phyloP scores from a whole-genome alignment of 2,113 vertebrate genomes.

The Vombatus ursinus region DNA sequence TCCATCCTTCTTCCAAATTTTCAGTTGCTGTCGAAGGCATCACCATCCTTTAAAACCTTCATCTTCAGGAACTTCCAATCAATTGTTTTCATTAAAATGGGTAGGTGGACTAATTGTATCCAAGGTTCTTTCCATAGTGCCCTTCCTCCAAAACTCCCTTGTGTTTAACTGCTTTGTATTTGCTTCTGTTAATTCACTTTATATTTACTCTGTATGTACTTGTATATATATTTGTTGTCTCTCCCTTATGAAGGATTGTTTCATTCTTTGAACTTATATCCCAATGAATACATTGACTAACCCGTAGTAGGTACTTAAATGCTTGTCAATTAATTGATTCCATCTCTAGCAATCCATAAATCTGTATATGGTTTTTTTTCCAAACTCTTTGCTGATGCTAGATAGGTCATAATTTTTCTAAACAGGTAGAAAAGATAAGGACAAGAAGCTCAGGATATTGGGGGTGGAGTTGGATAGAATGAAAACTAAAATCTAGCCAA shows the following conservation, averaged over 20 bases:
- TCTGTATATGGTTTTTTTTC: not conserved
- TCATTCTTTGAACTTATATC: not conserved
- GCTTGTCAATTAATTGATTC: not conserved
- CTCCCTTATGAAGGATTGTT: not conserved
- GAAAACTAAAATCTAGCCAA: not conserved
- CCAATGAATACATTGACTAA: conserved; percentile 11
- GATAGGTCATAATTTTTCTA: not conserved
- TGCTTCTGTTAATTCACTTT: not conserved
- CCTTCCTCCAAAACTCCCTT: not conserved
- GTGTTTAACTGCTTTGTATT: not conserved
- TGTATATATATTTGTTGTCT: not conserved
- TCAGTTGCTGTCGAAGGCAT: not conserved
- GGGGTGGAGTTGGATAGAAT: not conserved
- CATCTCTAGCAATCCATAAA: not conserved
- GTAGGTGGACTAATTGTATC: not conserved
- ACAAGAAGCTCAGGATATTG: not conserved
- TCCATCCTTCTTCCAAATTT: not conserved
- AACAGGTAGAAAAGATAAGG: not conserved
- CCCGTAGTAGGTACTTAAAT: not conserved
- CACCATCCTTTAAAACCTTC: not conserved
- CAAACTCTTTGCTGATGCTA: not conserved
- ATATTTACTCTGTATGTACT: not conserved
- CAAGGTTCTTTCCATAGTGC: not conserved
- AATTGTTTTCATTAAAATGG: not conserved
- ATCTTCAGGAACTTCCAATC: not conserved